These are phyloP conservation scores for Sparidentex hasta DNA, from an alignment of 2,797 vertebrate species.

Conservation along the genomic window DNA sequence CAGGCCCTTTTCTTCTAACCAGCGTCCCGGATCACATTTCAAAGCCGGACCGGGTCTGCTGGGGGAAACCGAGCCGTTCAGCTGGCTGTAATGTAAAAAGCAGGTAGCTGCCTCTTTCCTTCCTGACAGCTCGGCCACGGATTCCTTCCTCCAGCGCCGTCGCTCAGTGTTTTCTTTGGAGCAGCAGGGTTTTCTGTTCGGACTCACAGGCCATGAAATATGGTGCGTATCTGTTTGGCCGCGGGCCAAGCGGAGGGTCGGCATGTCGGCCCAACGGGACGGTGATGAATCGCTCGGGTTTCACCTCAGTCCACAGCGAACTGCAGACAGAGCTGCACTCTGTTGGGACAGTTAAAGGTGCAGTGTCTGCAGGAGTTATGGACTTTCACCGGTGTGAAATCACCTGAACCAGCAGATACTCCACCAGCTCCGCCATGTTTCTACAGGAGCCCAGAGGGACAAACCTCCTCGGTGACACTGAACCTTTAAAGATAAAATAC, in stretches of 20 bases:
- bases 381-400: too few relatives aligned
- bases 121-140: slow-evolving; percentile 63
- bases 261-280: slow-evolving; percentile 8
- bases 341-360: neutral
- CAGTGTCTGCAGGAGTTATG: too few relatives aligned
- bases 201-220: slow-evolving; percentile 90
- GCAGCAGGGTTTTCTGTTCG: slow-evolving; percentile 92
- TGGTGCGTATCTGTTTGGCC: slow-evolving; percentile 89
- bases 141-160: slow-evolving; percentile 89
- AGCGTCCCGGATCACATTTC: slow-evolving; percentile 86
- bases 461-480: too few relatives aligned
- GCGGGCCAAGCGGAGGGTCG: slow-evolving; percentile 79
- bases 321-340: slow-evolving; percentile 27
- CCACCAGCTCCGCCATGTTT: too few relatives aligned
- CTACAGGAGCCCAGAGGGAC: too few relatives aligned
- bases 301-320: slow-evolving; percentile 24
- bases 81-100: slow-evolving; percentile 89
- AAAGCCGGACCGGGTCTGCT: slow-evolving; percentile 84
- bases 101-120: slow-evolving; percentile 84
- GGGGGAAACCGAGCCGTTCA: slow-evolving; percentile 85
- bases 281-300: slow-evolving; percentile 41
- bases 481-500: too few relatives aligned
- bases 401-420: too few relatives aligned
- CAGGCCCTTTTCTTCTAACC: slow-evolving; percentile 28
- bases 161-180: slow-evolving; percentile 91